A percentile compares a stretch with the other conserved stretches of the same genome.
Evolutionary conservation across 2,888 invertebrate species (phyloP).

Genomic region (Drosophila bunnanda): DNA sequence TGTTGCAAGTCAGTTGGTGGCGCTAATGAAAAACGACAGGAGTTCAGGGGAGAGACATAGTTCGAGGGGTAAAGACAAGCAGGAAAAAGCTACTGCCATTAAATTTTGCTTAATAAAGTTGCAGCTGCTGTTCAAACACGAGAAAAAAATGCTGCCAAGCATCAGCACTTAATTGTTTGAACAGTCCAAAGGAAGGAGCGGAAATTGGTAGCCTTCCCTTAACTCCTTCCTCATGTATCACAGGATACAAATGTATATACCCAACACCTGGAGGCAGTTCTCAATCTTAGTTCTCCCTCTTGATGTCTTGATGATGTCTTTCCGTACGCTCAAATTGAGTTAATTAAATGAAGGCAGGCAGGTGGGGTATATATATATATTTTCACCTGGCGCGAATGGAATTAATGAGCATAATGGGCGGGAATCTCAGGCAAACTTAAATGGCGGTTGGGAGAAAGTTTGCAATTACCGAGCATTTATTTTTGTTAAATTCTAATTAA

Average conservation of each 20-base stretch:
- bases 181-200: slow-evolving; percentile 23
- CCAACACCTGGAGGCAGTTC: slow-evolving; percentile 31
- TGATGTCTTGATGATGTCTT: slow-evolving; percentile 73
- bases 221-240: slow-evolving; percentile 12
- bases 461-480: slow-evolving; percentile 79
- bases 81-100: slow-evolving; percentile 56
- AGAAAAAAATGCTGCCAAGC: slow-evolving; percentile 71
- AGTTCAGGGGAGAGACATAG: slow-evolving; percentile 20
- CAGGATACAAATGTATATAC: neutral
- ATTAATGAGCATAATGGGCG: slow-evolving; percentile 72
- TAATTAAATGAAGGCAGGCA: slow-evolving; percentile 66
- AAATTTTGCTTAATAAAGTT: slow-evolving; percentile 81
- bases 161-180: slow-evolving; percentile 83
- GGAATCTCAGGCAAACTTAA: slow-evolving; percentile 71
- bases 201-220: slow-evolving; percentile 9
- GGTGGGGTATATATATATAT: slow-evolving; percentile 9
- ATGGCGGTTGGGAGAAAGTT: slow-evolving; percentile 60
- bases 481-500: slow-evolving; percentile 78
- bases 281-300: slow-evolving; percentile 29
- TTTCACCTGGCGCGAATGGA: slow-evolving; percentile 58
- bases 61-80: slow-evolving; percentile 6
- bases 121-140: slow-evolving; percentile 63
- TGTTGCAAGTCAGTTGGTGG: slow-evolving; percentile 79
- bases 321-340: slow-evolving; percentile 76
- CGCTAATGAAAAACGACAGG: slow-evolving; percentile 78